Evolutionary conservation across 2,113 vertebrate genomes (phyloP), one percentile per base, ranked within the genome.

Genomic region (Symphodus melops): DNA sequence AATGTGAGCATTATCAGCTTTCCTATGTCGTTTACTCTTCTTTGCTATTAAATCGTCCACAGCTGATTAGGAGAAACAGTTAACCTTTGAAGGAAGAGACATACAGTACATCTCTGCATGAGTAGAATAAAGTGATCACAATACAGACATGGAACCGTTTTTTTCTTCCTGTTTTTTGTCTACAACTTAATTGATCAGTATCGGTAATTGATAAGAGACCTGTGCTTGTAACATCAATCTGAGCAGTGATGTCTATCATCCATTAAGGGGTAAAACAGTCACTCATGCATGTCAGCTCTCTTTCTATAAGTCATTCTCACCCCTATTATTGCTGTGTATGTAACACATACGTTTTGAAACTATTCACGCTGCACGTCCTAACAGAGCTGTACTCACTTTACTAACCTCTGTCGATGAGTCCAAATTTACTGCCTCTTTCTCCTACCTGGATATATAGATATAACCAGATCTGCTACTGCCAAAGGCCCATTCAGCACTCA

Each of bases 211-310:
- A 87, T 85, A 83, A 33, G 13, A 57, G 84, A 81, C 77, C 68
- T 60, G 64, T 66, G 79, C 75, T 82, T 62, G 82, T 82, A 33
- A 57, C 79, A 89, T 89, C 75, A 78, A 85, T 87, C 36, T 1
- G 13, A 63, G 57, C 78, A 10, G 79, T 39, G 70, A 69, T 75
- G 81, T 81, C 75, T 20, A 14, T 81, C 83, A 68, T 79, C 56
- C 41, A 68, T 72, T 77, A 77, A 62, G 36, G 73, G 64, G 79
- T 83, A 75, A 84, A 76, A 46, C 68, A 46, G 79, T 86, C 90
- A 86, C 81, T 92, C 86, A 81, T 44, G 82, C 76, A 58, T 77
- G 77, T 83, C 81, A 77, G 72, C 77, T 53, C 73, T 78, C 80
- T 67, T 85, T 81, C 83, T 77, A 60, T 72, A 76, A 51, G 69